Base-by-base conservation (phyloP, 1,140 invertebrate species). In the Rhyacophila brunnea region DNA sequence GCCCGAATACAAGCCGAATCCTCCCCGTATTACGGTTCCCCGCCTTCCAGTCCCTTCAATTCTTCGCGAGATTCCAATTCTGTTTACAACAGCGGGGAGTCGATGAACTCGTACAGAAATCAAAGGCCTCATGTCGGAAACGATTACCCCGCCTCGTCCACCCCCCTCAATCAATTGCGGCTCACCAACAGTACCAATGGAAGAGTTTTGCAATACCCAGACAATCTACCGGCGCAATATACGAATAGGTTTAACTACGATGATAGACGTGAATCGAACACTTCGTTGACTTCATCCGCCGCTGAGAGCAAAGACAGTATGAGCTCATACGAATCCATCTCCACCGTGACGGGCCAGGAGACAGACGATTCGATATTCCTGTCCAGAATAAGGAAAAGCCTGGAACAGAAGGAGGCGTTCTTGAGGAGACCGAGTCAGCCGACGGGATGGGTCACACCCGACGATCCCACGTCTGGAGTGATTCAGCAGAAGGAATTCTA, bases 351-450 rank as follows among this genome's bases (percentile, higher is more conserved):
- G 20, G 82, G 84, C 20, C 80, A 83, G 66, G 85, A 85, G 61
- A 76, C 82, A 14, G 85, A 87, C 65, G 85, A 88, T 68, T 85
- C 84, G 36, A 77, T 85, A 14, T 85, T 86, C 44, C 81, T 88
- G 72, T 83, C 81, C 17, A 81, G 89, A 70, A 83, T 93, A 65
- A 80, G 87, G 48, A 91, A 90, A 70, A 92, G 88, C 66, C 84
- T 88, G 64, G 90, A 92, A 66, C 89, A 93, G 67, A 94, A 93
- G 68, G 90, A 93, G 71, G 91, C 92, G 64, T 94, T 94, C 70
- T 75, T 94, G 23, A 83, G 85, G 64, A 79, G 89, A 51, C 89
- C 89, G 1, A 85, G 82, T 65, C 81, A 86, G 64, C 83, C 84
- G 43, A 83, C 85, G 36, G 81, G 82, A 14, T 84, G 79, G 81